Base-by-base conservation (phyloP, 2,888 invertebrate species). In the Ochlodes sylvanus region DNA sequence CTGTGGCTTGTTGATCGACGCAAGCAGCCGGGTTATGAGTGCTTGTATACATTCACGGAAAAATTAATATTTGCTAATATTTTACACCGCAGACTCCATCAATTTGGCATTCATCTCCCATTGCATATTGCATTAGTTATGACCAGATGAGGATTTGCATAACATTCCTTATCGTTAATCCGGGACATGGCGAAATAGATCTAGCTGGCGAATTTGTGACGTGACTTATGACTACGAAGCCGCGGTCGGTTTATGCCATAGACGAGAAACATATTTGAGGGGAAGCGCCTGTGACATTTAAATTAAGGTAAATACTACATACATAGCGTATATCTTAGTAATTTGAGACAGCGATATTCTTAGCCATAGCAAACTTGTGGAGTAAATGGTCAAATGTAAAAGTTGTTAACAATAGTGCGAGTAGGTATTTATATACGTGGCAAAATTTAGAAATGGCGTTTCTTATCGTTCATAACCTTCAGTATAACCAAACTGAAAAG, bases 141-240 rank as follows among this genome's bases (percentile, higher is more conserved):
- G 10, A 10, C 34, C 15, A 17, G n/a, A 47, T 34, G 54, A 66
- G 38, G 32, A 63, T 47, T 69, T 66, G 55, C 69, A 56, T 55
- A 61, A 60, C 55, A 61, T 67, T 69, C 69, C 63, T 69, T 66
- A 63, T 12, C 15, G 15, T 56, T 17, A 56, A 56, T 34, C 55
- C 17, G 34, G 34, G 55, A 7, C 34, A 32, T 55, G 58, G 54
- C 60, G 32, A 62, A 57, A 44, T 44, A 15, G 44, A 1, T 15
- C 44, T 2, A 44, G 44, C 15, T 44, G 10, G 44, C 44, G 7
- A 15, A 44, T 15, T 38, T 15, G 7, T 44, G 15, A 44, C 44
- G 7, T 44, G 44, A 44, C 44, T 44, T 44, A 44, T 44, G 7
- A 44, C 44, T 15, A 7, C 1, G n/a, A 15, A 44, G 44, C 15